Evolutionary conservation across 1,140 invertebrate genomes (phyloP).

Genomic region (Cotesia chilonis): DNA sequence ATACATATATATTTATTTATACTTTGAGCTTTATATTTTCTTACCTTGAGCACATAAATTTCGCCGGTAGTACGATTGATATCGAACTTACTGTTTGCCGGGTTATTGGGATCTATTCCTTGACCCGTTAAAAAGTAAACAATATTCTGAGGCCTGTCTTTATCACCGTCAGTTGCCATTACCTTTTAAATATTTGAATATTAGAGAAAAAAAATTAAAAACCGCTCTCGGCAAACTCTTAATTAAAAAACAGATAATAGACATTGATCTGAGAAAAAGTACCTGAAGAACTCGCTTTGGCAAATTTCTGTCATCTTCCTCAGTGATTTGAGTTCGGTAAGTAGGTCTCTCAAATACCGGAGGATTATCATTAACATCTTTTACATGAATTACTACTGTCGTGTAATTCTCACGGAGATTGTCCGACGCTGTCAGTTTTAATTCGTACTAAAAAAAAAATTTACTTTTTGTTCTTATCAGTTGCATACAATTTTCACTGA

Average conservation of each 20-base stretch:
- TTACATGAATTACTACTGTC: constrained; percentile 93
- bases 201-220: constrained; percentile 1
- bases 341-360: constrained; percentile 92
- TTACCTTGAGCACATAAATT: constrained; percentile 91
- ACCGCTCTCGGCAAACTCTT: not conserved
- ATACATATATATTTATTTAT: constrained; percentile 19
- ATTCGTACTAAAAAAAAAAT: constrained; percentile 78
- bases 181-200: constrained; percentile 72
- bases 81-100: constrained; percentile 94
- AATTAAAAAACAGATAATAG: constrained; percentile 16
- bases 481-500: too few relatives aligned
- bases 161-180: constrained; percentile 93
- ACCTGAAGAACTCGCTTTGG: constrained; percentile 94
- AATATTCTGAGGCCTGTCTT: constrained; percentile 92
- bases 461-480: not conserved
- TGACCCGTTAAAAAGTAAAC: constrained; percentile 97
- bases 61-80: constrained; percentile 94
- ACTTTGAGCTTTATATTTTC: constrained; percentile 36
- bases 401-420: constrained; percentile 97
- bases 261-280: constrained; percentile 44
- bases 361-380: constrained; percentile 92
- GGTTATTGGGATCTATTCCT: constrained; percentile 94
- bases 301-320: constrained; percentile 93
- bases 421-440: constrained; percentile 91
- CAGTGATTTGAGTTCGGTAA: constrained; percentile 93